Evolutionary conservation across 2,113 vertebrate genomes (phyloP), one percentile per base, ranked within the genome.

Genomic region (Bostrychus sinensis): DNA sequence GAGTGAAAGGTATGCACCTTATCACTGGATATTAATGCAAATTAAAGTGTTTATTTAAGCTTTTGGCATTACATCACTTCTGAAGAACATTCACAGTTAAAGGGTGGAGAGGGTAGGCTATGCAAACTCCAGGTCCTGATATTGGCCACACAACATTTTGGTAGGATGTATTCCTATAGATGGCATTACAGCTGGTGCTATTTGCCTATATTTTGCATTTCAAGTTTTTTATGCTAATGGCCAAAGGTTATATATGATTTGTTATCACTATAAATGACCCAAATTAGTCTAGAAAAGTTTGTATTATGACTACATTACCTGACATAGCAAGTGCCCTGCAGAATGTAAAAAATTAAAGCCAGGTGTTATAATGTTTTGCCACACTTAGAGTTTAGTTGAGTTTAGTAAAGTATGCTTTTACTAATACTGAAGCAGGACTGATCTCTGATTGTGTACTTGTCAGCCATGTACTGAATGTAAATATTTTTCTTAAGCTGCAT

Each of bases 401-500:
- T 54, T 32, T 51, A 51, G 37, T 12, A n/a, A 34, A 4, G n/a
- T 78, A 45, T 45, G 42, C 56, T 54, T 56, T 30, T 10, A 2
- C 43, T 42, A 36, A 46, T 34, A 7, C 20, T 73, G 41, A 55
- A 12, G 43, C 48, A 32, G 62, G 45, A 56, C 14, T 54, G 50
- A 70, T 75, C 70, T 55, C 38, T 66, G 67, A 57, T 73, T 62
- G 66, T n/a, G n/a, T n/a, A 22, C 70, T 56, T 38, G 20, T 83
- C 69, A 17, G 75, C 56, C 54, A 32, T n/a, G 63, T 1, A 45
- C 26, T 39, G 50, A 54, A 71, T 66, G 77, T 84, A 82, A 86
- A 83, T 67, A 75, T 83, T 83, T 82, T 64, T 66, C 10, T 76
- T 70, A 26, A 70, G 53, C 63, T 46, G 37, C 83, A 83, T 83